Evolutionary conservation across 2,797 vertebrate genomes (phyloP).

Genomic region (Forpus xanthops): DNA sequence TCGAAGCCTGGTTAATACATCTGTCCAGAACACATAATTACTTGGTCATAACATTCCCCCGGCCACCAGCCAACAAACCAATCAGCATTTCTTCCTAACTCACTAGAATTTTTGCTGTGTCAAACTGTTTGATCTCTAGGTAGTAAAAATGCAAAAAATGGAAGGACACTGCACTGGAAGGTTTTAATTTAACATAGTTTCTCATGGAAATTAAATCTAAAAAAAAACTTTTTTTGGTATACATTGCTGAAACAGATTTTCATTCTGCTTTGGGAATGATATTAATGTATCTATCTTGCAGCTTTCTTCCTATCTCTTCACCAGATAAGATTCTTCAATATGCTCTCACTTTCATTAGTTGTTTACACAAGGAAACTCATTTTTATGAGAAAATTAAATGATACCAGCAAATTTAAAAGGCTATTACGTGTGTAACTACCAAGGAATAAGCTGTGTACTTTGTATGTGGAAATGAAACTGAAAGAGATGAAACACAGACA

Average conservation of each 20-base stretch:
- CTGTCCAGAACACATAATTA: conserved; percentile 91
- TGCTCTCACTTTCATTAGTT: conserved; percentile 9
- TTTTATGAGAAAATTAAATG: neutral
- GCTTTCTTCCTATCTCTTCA: neutral
- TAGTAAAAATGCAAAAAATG: conserved; percentile 79
- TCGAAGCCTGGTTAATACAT: conserved; percentile 90
- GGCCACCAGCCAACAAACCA: conserved; percentile 85
- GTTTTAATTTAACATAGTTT: conserved; percentile 80
- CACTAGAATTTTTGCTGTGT: conserved; percentile 83
- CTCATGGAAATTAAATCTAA: conserved; percentile 78
- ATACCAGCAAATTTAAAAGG: neutral
- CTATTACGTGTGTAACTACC: neutral
- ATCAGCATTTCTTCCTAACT: conserved; percentile 82
- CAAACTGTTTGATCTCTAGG: conserved; percentile 88
- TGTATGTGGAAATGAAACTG: neutral
- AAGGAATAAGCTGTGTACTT: neutral
- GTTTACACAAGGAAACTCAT: neutral
- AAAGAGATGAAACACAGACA: neutral
- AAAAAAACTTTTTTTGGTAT: conserved; percentile 74
- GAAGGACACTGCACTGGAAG: conserved; percentile 73
- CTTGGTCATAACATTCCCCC: conserved; percentile 88
- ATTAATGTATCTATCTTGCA: neutral
- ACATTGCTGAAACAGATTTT: conserved; percentile 61
- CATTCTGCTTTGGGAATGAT: neutral
- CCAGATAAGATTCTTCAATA: neutral